phyloP scores from a whole-genome alignment of 1,140 invertebrate species.

The Leptinotarsa lineolata region DNA sequence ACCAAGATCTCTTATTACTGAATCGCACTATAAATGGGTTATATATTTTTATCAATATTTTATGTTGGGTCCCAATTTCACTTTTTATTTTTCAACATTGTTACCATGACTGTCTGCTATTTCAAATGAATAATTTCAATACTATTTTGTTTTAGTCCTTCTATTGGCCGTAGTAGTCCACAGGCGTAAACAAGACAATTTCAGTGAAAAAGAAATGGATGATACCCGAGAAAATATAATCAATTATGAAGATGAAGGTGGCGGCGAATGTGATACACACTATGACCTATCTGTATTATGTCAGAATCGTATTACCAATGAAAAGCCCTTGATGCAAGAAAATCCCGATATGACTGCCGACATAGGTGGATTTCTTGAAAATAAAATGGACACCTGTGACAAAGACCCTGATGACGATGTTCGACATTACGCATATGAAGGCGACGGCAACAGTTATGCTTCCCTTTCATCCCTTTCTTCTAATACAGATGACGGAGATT shows the following conservation, averaged over 20 bases:
- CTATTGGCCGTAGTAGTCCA: slow-evolving; percentile 86
- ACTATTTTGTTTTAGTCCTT: slow-evolving; percentile 66
- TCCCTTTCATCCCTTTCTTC: slow-evolving; percentile 92
- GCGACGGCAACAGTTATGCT: slow-evolving; percentile 88
- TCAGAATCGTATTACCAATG: slow-evolving; percentile 48
- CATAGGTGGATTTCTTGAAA: slow-evolving; percentile 88
- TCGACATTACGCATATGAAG: slow-evolving; percentile 94
- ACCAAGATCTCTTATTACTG: too few relatives aligned
- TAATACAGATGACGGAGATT: slow-evolving; percentile 90
- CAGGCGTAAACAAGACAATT: slow-evolving; percentile 79
- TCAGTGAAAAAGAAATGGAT: slow-evolving; percentile 88
- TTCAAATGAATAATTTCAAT: too few relatives aligned
- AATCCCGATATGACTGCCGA: slow-evolving; percentile 59
- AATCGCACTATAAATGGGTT: too few relatives aligned
- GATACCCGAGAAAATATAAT: slow-evolving; percentile 97
- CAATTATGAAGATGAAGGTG: slow-evolving; percentile 95
- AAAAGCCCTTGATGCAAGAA: slow-evolving; percentile 53
- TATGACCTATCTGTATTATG: slow-evolving; percentile 90
- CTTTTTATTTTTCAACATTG: too few relatives aligned
- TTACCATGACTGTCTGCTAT: too few relatives aligned
- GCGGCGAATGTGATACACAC: slow-evolving; percentile 91
- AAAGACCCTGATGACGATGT: slow-evolving; percentile 93
- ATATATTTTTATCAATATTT: too few relatives aligned
- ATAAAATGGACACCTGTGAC: slow-evolving; percentile 87
- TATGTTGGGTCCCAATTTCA: too few relatives aligned